Conservation (phyloP, 1,140 invertebrate species). For the Carcinoscorpius rotundicauda region DNA sequence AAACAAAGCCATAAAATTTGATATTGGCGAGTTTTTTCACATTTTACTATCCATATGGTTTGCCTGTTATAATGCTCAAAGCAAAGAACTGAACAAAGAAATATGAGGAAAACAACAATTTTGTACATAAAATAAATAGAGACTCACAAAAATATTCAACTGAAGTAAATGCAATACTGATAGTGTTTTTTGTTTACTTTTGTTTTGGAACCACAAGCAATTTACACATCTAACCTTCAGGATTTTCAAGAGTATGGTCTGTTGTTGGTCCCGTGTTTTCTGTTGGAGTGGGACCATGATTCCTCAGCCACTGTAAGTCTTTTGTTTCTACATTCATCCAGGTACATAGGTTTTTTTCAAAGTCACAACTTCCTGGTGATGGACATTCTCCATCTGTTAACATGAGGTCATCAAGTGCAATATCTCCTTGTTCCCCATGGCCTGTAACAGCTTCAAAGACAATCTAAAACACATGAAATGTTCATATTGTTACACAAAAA, state of each 20-base stretch:
- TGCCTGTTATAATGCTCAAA: too few species aligned
- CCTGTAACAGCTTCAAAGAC: constrained; percentile 16
- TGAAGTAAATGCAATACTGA: too few species aligned
- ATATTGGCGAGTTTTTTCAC: too few species aligned
- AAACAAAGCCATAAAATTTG: too few species aligned
- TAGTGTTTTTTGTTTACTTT: too few species aligned
- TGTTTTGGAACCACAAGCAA: too few species aligned
- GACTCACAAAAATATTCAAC: too few species aligned
- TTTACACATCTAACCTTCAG: constrained; percentile 1
- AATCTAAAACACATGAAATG: constrained; percentile 6
- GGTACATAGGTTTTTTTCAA: constrained; percentile 19
- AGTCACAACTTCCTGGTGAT: constrained; percentile 16
- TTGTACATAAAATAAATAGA: too few species aligned
- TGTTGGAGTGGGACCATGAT: constrained; percentile 13
- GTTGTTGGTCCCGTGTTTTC: constrained; percentile 17
- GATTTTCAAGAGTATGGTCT: constrained; percentile 25
- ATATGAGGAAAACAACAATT: too few species aligned
- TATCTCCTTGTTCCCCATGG: constrained; percentile 9
- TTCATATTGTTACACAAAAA: background rate
- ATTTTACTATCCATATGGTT: too few species aligned
- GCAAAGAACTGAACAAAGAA: too few species aligned
- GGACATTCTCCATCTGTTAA: constrained; percentile 15
- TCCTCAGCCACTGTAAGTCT: constrained; percentile 13
- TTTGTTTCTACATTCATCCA: constrained; percentile 15
- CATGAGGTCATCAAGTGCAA: constrained; percentile 21